Conservation (phyloP, 2,888 invertebrate species). For the Pristionchus fissidentatus region DNA sequence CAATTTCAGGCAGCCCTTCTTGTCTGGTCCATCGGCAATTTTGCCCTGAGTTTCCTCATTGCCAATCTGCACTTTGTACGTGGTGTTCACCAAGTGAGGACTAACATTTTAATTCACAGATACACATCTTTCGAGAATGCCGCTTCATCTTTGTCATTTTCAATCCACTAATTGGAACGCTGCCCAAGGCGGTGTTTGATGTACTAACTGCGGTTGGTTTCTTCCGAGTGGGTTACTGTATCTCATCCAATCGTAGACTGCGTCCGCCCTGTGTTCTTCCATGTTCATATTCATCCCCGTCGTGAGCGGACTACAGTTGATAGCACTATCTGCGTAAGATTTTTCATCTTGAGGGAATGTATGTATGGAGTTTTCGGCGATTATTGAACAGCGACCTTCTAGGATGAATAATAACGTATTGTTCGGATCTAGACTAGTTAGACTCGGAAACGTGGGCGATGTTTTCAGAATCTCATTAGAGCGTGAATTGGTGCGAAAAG, state of each 20-base stretch:
- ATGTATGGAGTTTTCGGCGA: too few relatives aligned
- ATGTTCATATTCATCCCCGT: constrained; percentile 27
- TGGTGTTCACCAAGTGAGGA: neutral
- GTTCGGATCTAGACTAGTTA: too few relatives aligned
- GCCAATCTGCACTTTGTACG: constrained; percentile 11
- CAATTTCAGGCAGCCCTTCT: too few relatives aligned
- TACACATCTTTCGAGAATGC: neutral
- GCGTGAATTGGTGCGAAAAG: too few relatives aligned
- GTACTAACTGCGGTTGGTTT: neutral
- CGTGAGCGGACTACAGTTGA: neutral
- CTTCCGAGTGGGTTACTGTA: neutral
- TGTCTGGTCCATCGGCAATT: constrained; percentile 7
- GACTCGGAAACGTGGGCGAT: too few relatives aligned
- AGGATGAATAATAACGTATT: too few relatives aligned
- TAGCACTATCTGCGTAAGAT: too few relatives aligned
- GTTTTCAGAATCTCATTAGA: too few relatives aligned
- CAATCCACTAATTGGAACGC: constrained; percentile 9
- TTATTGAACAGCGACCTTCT: too few relatives aligned
- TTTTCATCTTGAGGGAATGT: too few relatives aligned
- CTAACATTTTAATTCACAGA: neutral
- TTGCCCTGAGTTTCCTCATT: neutral
- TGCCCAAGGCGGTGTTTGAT: neutral
- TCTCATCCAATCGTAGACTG: neutral
- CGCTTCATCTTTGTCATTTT: constrained; percentile 12
- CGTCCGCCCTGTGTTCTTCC: constrained; percentile 1